Percentiles rank a stretch among this genome's conserved stretches.
Conservation (phyloP, 2,797 vertebrate genomes). For the Eulemur mongoz region DNA sequence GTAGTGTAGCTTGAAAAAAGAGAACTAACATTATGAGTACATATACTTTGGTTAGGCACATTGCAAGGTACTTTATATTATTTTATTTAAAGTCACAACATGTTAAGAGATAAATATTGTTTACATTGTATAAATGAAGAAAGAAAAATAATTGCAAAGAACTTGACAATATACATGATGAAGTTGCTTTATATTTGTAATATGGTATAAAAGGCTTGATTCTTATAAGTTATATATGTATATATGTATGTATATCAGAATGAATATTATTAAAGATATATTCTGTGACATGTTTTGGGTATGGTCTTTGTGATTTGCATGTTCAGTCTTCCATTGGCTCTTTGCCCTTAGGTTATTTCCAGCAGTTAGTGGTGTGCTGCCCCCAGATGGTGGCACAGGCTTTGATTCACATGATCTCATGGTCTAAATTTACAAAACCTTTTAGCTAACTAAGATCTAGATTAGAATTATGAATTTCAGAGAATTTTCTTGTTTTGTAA, state of each 20-base stretch:
- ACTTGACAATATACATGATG: neutral
- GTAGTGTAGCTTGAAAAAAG: neutral
- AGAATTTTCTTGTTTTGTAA: neutral
- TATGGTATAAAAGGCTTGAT: neutral
- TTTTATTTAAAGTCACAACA: slow-evolving; percentile 33
- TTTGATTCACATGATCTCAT: slow-evolving; percentile 8
- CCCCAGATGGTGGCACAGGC: neutral
- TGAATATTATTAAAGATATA: neutral
- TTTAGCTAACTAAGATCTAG: neutral
- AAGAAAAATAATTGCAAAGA: slow-evolving; percentile 31
- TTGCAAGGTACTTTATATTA: neutral
- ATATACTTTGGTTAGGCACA: neutral
- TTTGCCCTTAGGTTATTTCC: neutral
- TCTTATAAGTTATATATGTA: neutral
- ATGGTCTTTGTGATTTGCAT: slow-evolving; percentile 7
- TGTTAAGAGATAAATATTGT: neutral
- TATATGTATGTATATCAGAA: neutral
- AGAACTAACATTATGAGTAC: neutral
- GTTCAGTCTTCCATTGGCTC: neutral
- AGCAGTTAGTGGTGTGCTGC: neutral
- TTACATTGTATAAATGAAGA: neutral
- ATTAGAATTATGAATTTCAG: slow-evolving; percentile 26
- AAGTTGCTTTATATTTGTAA: neutral
- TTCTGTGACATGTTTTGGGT: neutral
- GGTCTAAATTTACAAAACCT: neutral